Conservation (phyloP, 1,140 invertebrate species). For the Lordiphosa mommai region DNA sequence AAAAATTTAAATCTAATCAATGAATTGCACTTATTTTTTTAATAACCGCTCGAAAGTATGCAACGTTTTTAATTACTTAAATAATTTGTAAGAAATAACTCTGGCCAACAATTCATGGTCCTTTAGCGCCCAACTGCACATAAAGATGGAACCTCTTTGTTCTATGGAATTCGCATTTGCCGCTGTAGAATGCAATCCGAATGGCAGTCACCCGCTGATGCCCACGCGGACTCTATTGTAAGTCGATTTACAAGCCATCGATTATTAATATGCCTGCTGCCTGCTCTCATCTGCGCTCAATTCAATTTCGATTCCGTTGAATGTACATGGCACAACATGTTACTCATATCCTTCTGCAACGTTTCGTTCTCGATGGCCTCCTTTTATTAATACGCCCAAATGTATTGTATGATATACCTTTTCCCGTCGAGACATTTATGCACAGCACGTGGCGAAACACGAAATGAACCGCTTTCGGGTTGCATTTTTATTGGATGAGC, state of each 20-base stretch:
- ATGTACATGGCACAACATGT: slow-evolving; percentile 19
- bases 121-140: slow-evolving; percentile 1
- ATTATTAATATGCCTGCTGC: slow-evolving; percentile 40
- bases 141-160: slow-evolving; percentile 1
- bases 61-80: too few species aligned
- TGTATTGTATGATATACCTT: slow-evolving; percentile 40
- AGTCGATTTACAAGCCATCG: slow-evolving; percentile 30
- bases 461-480: slow-evolving; percentile 62
- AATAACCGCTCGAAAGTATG: too few species aligned
- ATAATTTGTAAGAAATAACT: not conserved
- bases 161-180: slow-evolving; percentile 13
- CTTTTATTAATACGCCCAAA: slow-evolving; percentile 28
- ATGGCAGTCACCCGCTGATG: slow-evolving; percentile 15
- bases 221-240: slow-evolving; percentile 27
- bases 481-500: slow-evolving; percentile 74
- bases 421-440: slow-evolving; percentile 56
- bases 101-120: not conserved
- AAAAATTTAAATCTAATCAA: too few species aligned
- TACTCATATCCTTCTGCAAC: slow-evolving; percentile 11
- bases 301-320: slow-evolving; percentile 41
- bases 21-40: too few species aligned
- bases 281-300: slow-evolving; percentile 2
- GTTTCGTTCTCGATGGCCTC: not conserved
- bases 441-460: slow-evolving; percentile 59
- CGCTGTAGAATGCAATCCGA: slow-evolving; percentile 32